Evolutionary conservation across 2,797 vertebrate species (phyloP).

Genomic region (Rousettus madagascariensis): DNA sequence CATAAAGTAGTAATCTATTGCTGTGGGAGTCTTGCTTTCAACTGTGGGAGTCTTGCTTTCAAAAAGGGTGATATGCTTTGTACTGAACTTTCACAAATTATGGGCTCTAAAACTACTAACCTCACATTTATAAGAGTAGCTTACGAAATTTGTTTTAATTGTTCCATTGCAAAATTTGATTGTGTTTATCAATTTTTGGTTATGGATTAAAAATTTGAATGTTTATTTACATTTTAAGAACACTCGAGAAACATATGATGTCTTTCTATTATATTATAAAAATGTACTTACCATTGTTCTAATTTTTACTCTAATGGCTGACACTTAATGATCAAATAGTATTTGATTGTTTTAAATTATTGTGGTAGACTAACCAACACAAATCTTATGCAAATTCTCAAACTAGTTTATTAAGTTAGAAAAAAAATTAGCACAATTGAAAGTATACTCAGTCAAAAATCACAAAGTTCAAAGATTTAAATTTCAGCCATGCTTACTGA

Average conservation of each 20-base stretch:
- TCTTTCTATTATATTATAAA: background rate
- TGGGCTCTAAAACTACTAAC: background rate
- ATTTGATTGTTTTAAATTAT: background rate
- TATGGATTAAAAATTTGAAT: background rate
- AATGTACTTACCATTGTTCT: background rate
- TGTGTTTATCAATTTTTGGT: background rate
- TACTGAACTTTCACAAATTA: background rate
- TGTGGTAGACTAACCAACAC: background rate
- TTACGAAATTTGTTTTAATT: background rate
- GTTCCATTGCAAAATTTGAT: background rate
- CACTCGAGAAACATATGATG: background rate
- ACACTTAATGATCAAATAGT: background rate
- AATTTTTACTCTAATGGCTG: background rate
- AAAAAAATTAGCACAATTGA: background rate
- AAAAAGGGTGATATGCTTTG: background rate
- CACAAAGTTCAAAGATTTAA: background rate
- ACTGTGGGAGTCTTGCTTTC: no score
- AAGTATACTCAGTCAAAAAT: background rate
- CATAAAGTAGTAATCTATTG: background rate
- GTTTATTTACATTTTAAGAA: background rate
- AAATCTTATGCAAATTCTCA: background rate
- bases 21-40: background rate
- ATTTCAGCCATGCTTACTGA: background rate
- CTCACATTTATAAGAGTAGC: background rate
- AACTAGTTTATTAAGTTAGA: background rate